Percentiles rank a stretch among this genome's conserved stretches.
Conservation (phyloP, 2,888 invertebrate genomes). For the Nemotelus pantherinus region DNA sequence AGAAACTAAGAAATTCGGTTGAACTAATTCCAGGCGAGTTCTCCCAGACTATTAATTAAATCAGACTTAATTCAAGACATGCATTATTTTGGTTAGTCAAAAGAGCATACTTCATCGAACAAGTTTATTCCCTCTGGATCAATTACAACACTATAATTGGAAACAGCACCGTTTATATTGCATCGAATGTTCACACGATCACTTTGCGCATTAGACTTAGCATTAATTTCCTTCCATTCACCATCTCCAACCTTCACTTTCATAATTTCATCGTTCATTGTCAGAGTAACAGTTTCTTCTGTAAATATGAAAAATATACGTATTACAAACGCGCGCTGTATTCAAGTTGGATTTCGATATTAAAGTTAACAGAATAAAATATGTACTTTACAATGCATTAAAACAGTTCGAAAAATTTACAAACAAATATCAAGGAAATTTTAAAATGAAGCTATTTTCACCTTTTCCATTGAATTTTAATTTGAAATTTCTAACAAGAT, state of each 20-base stretch:
- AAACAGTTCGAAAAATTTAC: no score
- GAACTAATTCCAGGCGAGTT: constrained; percentile 71
- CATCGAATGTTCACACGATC: constrained; percentile 65
- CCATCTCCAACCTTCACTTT: constrained; percentile 67
- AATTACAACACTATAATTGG: constrained; percentile 69
- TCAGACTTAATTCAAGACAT: constrained; percentile 11
- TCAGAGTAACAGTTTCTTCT: constrained; percentile 65
- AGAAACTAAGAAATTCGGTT: constrained; percentile 69
- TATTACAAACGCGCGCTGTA: no score
- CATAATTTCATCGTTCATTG: constrained; percentile 66
- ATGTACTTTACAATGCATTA: no score
- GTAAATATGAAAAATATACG: background rate
- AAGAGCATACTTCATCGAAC: constrained; percentile 69
- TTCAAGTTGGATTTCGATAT: no score
- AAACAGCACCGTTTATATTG: constrained; percentile 68
- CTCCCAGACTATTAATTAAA: constrained; percentile 71
- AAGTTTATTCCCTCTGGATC: constrained; percentile 70
- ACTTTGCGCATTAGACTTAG: constrained; percentile 61
- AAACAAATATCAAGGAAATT: no score
- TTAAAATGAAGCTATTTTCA: constrained; percentile 53
- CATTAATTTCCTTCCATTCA: constrained; percentile 68
- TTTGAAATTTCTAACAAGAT: constrained; percentile 68
- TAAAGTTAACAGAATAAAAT: no score
- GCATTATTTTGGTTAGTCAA: background rate
- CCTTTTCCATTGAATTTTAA: constrained; percentile 72